Conservation (phyloP, 2,888 invertebrate species). For the Chirona hameri region DNA sequence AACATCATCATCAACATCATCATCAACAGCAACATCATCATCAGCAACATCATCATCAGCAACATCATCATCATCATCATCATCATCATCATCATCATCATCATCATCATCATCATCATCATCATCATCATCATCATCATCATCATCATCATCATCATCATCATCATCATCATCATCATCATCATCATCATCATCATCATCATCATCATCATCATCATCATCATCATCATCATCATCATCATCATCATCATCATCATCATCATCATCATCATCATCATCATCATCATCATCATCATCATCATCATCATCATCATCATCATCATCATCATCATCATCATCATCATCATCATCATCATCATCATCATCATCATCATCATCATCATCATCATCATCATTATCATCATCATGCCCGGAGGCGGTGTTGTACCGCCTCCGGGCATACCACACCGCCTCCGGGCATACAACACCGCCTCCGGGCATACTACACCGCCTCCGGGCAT, state of each 20-base stretch:
- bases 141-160: conserved; percentile 22
- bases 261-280: conserved; percentile 22
- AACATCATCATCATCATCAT: too few species aligned
- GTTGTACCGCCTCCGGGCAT: too few species aligned
- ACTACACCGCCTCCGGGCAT: too few species aligned
- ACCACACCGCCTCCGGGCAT: too few species aligned
- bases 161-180: conserved; percentile 22
- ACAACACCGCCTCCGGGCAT: too few species aligned
- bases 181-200: conserved; percentile 22
- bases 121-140: conserved; percentile 22
- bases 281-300: conserved; percentile 22
- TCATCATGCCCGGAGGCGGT: too few species aligned
- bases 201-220: conserved; percentile 22
- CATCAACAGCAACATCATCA: too few species aligned
- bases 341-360: conserved; percentile 22
- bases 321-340: conserved; percentile 22
- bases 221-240: conserved; percentile 22
- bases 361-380: conserved; percentile 22
- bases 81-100: conserved; percentile 22
- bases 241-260: conserved; percentile 22
- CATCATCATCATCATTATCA: too few species aligned
- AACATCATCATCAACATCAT: too few species aligned
- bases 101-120: conserved; percentile 22
- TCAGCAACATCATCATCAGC: too few species aligned
- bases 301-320: conserved; percentile 22